These are phyloP conservation scores for Tragelaphus strepsiceros DNA, from an alignment of 2,113 vertebrate genomes.

Conservation along the genomic window DNA sequence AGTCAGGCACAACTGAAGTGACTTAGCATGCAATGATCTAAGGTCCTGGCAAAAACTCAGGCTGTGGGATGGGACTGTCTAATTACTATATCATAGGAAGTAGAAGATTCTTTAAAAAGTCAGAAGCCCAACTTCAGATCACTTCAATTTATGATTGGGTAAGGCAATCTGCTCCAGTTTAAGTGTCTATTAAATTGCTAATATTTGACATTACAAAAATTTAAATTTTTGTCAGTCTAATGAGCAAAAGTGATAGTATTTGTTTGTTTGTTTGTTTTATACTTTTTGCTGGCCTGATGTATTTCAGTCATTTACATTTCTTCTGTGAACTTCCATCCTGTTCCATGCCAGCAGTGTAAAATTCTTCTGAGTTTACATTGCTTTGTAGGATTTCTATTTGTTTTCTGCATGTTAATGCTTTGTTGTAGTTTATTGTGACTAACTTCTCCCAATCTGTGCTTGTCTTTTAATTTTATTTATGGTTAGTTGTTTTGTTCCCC, in stretches of 20 bases:
- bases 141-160: neutral
- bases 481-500: neutral
- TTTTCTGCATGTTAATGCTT: neutral
- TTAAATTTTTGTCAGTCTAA: neutral
- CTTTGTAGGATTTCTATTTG: neutral
- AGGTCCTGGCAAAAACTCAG: neutral
- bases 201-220: neutral
- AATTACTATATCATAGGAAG: neutral
- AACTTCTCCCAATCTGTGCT: neutral
- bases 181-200: neutral
- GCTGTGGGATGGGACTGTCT: neutral
- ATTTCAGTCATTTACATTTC: neutral
- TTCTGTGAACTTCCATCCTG: neutral
- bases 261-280: neutral
- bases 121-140: neutral
- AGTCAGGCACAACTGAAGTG: neutral
- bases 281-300: neutral
- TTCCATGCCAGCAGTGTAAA: neutral
- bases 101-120: neutral
- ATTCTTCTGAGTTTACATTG: neutral
- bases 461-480: constrained; percentile 13
- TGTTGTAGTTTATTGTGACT: neutral
- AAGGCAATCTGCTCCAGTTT: neutral
- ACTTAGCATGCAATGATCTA: neutral
- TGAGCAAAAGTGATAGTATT: neutral